A percentile compares a stretch with the other conserved stretches of the same genome.
Conservation (phyloP, 2,888 invertebrate genomes). For the Trichogramma evanescens region DNA sequence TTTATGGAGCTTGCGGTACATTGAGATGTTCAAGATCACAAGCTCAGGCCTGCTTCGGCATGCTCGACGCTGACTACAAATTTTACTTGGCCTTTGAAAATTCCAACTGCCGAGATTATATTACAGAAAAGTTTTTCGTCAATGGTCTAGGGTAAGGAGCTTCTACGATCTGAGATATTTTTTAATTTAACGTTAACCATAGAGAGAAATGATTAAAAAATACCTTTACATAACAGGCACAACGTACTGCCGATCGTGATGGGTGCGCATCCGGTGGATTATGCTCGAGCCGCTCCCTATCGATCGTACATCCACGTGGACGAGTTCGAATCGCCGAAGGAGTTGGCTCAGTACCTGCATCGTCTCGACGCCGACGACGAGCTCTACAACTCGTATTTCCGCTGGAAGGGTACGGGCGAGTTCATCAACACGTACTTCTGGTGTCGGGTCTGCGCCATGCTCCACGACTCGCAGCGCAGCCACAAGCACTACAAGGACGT, state of each 20-base stretch:
- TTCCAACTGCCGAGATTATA: conserved; percentile 91
- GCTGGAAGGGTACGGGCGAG: conserved; percentile 90
- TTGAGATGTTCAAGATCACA: conserved; percentile 77
- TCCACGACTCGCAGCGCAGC: conserved; percentile 61
- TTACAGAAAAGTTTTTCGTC: conserved; percentile 94
- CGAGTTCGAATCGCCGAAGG: conserved; percentile 81
- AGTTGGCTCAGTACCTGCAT: conserved; percentile 79
- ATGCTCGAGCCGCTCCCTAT: conserved; percentile 79
- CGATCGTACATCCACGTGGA: conserved; percentile 93
- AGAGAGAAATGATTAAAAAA: neutral
- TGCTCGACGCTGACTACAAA: conserved; percentile 88
- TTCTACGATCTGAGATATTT: neutral
- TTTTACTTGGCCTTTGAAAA: conserved; percentile 97
- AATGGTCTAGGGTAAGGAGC: conserved; percentile 76
- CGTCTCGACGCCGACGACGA: conserved; percentile 80
- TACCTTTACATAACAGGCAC: conserved; percentile 51
- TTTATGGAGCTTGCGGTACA: conserved; percentile 84
- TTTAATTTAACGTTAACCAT: neutral
- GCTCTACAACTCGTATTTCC: conserved; percentile 90
- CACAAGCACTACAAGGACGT: conserved; percentile 68
- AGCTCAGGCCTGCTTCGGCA: conserved; percentile 77
- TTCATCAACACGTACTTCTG: conserved; percentile 95
- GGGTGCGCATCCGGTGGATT: conserved; percentile 90
- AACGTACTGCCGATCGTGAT: conserved; percentile 90
- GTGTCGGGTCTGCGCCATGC: conserved; percentile 81